Evolutionary conservation across 2,113 vertebrate species (phyloP).

Genomic region (Petroica traversi): DNA sequence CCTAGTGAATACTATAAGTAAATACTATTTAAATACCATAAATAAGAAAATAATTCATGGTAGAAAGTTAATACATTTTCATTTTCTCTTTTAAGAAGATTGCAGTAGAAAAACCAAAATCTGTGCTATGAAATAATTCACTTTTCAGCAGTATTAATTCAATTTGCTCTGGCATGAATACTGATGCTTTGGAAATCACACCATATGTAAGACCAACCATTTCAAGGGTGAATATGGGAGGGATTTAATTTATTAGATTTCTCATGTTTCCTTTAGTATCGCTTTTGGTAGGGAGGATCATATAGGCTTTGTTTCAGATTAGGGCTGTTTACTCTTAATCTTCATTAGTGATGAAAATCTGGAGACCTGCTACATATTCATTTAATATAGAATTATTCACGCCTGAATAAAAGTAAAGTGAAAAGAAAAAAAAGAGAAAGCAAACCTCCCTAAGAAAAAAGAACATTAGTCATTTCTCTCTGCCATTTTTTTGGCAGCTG

Average conservation of each 20-base stretch:
- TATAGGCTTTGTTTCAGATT: conserved; percentile 5
- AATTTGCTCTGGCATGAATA: not conserved
- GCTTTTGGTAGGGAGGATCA: not conserved
- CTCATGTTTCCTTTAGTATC: not conserved
- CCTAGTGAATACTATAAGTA: too few species aligned
- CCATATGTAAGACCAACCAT: not conserved
- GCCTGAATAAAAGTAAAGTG: not conserved
- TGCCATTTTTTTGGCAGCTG: not conserved
- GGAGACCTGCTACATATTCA: not conserved
- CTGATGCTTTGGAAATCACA: not conserved
- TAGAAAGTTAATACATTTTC: not conserved
- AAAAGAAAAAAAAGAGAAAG: not conserved
- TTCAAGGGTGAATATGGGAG: not conserved
- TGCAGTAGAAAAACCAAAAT: not conserved
- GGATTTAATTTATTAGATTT: not conserved
- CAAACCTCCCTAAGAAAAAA: not conserved
- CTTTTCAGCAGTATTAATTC: not conserved
- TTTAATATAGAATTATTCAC: not conserved
- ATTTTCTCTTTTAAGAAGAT: not conserved
- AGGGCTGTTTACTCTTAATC: not conserved
- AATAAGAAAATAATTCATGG: not conserved
- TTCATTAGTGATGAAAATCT: conserved; percentile 17
- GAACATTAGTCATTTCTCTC: not conserved
- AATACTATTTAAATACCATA: not conserved
- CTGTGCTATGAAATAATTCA: not conserved